These are phyloP conservation scores for Miichthys miiuy DNA, from an alignment of 2,797 vertebrate genomes.

Conservation along the genomic window DNA sequence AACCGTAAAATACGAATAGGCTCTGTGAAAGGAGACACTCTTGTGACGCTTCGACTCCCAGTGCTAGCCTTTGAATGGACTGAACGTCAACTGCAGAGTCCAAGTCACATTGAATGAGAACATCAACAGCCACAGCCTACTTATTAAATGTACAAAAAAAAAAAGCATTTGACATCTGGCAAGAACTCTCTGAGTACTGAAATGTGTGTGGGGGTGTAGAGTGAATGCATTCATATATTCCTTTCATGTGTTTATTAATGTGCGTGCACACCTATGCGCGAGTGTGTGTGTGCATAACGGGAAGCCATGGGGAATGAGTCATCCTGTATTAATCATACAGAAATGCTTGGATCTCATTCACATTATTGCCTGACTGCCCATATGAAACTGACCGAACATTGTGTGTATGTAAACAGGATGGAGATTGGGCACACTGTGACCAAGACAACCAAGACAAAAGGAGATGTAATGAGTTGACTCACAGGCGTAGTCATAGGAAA, in stretches of 20 bases:
- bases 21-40: slow-evolving; percentile 68
- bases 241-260: slow-evolving; percentile 57
- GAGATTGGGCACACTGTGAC: slow-evolving; percentile 15
- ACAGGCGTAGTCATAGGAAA: slow-evolving; percentile 53
- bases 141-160: slow-evolving; percentile 52
- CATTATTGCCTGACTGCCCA: slow-evolving; percentile 38
- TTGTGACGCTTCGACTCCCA: slow-evolving; percentile 45
- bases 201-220: slow-evolving; percentile 40
- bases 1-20: slow-evolving; percentile 65
- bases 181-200: slow-evolving; percentile 41
- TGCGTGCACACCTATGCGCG: background rate
- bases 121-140: slow-evolving; percentile 48
- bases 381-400: slow-evolving; percentile 41
- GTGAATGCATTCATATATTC: slow-evolving; percentile 47
- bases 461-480: slow-evolving; percentile 60
- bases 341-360: slow-evolving; percentile 56
- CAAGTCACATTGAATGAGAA: slow-evolving; percentile 47
- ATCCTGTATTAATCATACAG: slow-evolving; percentile 59
- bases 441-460: slow-evolving; percentile 36
- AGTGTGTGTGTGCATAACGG: slow-evolving; percentile 27
- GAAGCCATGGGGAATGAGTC: slow-evolving; percentile 58
- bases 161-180: slow-evolving; percentile 66
- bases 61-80: slow-evolving; percentile 53
- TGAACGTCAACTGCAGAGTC: slow-evolving; percentile 50
- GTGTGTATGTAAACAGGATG: slow-evolving; percentile 46